phyloP scores from a whole-genome alignment of 1,140 invertebrate genomes.

The Sitobion miscanthi region DNA sequence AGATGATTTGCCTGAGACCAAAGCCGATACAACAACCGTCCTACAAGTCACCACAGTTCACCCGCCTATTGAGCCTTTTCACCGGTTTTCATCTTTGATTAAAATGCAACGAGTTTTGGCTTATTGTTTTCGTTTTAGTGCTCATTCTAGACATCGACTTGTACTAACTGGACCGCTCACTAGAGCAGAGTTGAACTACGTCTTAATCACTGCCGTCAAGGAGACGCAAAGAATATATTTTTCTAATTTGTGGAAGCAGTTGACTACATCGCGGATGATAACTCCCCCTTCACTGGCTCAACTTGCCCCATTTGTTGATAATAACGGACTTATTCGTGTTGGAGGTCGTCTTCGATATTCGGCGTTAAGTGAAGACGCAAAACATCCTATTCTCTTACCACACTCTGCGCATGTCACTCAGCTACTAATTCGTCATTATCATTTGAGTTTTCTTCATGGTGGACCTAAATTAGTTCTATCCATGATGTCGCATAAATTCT shows the following conservation, averaged over 20 bases:
- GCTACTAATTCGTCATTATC: conserved; percentile 60
- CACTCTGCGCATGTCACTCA: conserved; percentile 53
- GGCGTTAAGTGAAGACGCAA: neutral
- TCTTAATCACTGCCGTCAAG: neutral
- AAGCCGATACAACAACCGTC: neutral
- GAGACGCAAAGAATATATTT: neutral
- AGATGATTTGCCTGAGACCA: neutral
- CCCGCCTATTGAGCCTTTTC: neutral
- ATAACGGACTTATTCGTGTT: neutral
- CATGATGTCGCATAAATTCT: neutral
- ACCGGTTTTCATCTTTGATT: neutral
- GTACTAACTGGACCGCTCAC: neutral
- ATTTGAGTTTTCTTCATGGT: too few relatives aligned
- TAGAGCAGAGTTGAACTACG: neutral
- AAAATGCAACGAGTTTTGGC: neutral
- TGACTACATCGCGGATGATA: neutral
- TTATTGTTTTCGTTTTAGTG: neutral
- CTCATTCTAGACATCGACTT: neutral
- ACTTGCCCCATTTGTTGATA: neutral
- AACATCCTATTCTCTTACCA: neutral
- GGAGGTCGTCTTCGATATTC: neutral
- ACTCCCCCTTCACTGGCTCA: neutral
- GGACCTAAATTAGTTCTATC: conserved; percentile 57
- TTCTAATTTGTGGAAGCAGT: neutral
- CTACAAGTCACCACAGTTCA: neutral